Evolutionary conservation across 1,140 invertebrate genomes (phyloP).

Genomic region (Rhyzopertha dominica): DNA sequence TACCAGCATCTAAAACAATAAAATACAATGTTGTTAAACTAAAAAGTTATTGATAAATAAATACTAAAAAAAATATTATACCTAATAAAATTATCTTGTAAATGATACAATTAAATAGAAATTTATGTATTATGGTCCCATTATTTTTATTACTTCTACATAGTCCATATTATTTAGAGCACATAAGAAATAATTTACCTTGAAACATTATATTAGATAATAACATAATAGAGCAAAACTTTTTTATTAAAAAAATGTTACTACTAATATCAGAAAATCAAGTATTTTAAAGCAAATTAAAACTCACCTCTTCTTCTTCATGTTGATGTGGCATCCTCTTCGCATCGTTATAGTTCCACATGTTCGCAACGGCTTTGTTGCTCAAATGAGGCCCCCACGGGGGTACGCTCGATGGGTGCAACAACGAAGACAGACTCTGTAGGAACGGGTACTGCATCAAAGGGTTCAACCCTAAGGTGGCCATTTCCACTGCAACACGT

Average conservation of each 20-base stretch:
- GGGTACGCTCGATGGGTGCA: conserved; percentile 49
- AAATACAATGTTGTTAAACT: too few species aligned
- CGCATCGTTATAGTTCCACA: conserved; percentile 53
- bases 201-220: background rate
- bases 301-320: conserved; percentile 37
- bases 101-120: too few species aligned
- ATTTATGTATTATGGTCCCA: too few species aligned
- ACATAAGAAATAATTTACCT: too few species aligned
- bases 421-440: conserved; percentile 49
- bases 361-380: conserved; percentile 49
- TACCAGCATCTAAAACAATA: too few species aligned
- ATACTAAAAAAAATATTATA: too few species aligned
- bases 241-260: too few species aligned
- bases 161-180: too few species aligned
- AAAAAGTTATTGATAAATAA: too few species aligned
- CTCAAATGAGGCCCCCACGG: conserved; percentile 48
- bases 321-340: conserved; percentile 38
- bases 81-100: too few species aligned
- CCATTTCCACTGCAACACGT: conserved; percentile 54
- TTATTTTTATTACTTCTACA: too few species aligned
- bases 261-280: too few species aligned
- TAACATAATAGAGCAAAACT: background rate
- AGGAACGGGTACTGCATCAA: conserved; percentile 53
- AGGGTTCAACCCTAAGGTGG: conserved; percentile 52
- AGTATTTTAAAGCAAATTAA: background rate